These are phyloP conservation scores for Eupelmus urozonus DNA, from an alignment of 2,888 invertebrate species.

Conservation along the genomic window DNA sequence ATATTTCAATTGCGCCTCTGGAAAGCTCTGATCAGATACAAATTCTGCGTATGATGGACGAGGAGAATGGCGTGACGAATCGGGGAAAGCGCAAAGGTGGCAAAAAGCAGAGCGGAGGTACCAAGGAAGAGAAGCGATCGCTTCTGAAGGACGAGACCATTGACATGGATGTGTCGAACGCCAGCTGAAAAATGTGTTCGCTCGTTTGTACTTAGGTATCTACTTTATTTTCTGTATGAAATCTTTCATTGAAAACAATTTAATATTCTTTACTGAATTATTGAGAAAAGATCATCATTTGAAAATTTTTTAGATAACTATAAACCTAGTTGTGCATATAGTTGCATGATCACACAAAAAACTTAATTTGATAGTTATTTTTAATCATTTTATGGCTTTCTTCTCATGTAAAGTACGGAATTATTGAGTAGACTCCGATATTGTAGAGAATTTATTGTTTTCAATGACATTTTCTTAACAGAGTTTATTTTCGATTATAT, in stretches of 20 bases:
- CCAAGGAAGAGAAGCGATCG: slow-evolving; percentile 77
- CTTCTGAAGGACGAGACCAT: slow-evolving; percentile 76
- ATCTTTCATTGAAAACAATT: slow-evolving; percentile 30
- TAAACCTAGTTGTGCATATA: too few relatives aligned
- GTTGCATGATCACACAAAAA: background rate
- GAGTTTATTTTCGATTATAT: background rate
- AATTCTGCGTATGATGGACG: slow-evolving; percentile 97
- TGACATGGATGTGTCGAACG: slow-evolving; percentile 74
- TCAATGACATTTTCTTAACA: slow-evolving; percentile 44
- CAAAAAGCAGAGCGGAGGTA: slow-evolving; percentile 73
- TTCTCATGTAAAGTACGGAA: background rate
- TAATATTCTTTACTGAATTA: background rate
- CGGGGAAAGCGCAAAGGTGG: slow-evolving; percentile 79
- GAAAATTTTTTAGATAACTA: too few relatives aligned
- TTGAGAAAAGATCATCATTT: too few relatives aligned
- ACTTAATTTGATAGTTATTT: too few relatives aligned
- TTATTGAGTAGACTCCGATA: background rate
- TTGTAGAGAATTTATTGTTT: slow-evolving; percentile 9
- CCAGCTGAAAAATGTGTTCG: slow-evolving; percentile 67
- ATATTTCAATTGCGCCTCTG: slow-evolving; percentile 96
- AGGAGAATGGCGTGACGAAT: slow-evolving; percentile 91
- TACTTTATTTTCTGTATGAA: background rate
- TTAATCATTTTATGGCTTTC: too few relatives aligned
- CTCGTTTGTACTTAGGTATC: slow-evolving; percentile 17
- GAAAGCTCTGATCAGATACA: slow-evolving; percentile 94